phyloP scores from a whole-genome alignment of 2,113 vertebrate species.

The Aviceda subcristata region DNA sequence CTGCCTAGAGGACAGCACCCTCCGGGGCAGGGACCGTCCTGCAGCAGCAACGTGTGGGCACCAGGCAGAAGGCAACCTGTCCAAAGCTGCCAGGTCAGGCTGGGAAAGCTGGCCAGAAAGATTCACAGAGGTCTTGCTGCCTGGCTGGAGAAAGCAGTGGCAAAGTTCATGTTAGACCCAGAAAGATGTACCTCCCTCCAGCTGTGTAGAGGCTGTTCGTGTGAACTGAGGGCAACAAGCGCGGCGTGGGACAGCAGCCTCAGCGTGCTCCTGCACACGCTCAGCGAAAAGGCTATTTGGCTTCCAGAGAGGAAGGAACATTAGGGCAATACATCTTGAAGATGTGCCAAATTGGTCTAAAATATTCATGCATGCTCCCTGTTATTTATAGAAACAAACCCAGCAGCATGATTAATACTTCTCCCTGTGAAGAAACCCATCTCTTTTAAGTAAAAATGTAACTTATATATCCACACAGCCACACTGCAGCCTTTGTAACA shows the following conservation, averaged over 20 bases:
- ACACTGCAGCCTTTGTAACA: fast-evolving
- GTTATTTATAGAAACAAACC: conserved; percentile 27
- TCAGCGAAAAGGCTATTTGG: not conserved
- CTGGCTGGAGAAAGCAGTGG: not conserved
- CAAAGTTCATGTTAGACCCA: not conserved
- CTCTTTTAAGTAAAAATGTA: not conserved
- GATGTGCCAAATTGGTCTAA: not conserved
- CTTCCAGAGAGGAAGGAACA: not conserved
- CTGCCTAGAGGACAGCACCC: not conserved
- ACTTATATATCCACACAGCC: not conserved
- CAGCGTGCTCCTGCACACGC: fast-evolving
- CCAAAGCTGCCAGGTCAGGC: not conserved
- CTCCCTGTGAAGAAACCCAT: not conserved
- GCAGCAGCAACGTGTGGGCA: not conserved
- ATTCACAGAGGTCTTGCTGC: not conserved
- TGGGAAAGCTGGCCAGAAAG: not conserved
- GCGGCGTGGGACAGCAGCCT: not conserved
- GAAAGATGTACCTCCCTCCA: not conserved
- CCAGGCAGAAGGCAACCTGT: not conserved
- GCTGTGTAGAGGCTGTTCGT: not conserved
- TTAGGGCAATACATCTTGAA: not conserved
- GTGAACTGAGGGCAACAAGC: not conserved
- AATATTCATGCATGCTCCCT: not conserved
- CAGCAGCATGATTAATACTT: not conserved
- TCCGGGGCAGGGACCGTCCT: not conserved